Percentiles rank a stretch among this genome's conserved stretches.
These are phyloP conservation scores for Siniperca scherzeri DNA, from an alignment of 2,797 vertebrate species.

Conservation along the genomic window DNA sequence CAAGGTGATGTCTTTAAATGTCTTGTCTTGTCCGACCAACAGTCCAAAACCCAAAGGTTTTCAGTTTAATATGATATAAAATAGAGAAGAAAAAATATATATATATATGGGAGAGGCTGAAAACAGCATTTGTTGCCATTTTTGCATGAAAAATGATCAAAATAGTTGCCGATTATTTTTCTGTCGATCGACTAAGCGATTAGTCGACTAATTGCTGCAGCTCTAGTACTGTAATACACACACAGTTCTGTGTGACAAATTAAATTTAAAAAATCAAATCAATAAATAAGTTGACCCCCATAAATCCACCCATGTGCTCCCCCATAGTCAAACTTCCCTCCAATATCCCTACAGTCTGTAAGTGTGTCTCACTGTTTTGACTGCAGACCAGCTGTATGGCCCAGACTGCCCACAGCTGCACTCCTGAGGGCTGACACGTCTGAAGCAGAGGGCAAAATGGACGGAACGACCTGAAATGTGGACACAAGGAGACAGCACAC, in stretches of 20 bases:
- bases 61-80: not conserved
- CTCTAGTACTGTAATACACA: not conserved
- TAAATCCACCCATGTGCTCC: not conserved
- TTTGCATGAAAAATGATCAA: not conserved
- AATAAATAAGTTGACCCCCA: not conserved
- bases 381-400: slow-evolving; percentile 94
- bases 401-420: slow-evolving; percentile 97
- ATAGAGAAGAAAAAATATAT: not conserved
- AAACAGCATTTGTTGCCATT: not conserved
- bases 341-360: slow-evolving; percentile 7
- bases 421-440: slow-evolving; percentile 90
- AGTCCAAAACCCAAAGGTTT: not conserved
- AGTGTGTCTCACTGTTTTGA: slow-evolving; percentile 90
- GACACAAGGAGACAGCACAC: not conserved
- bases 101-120: not conserved
- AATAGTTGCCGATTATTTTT: not conserved
- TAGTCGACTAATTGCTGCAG: not conserved
- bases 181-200: not conserved
- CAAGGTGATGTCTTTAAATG: not conserved
- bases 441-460: slow-evolving; percentile 93
- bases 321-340: not conserved
- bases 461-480: slow-evolving; percentile 89
- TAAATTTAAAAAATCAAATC: not conserved
- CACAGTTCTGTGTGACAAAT: not conserved
- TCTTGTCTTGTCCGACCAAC: not conserved